Evolutionary conservation across 35 echinoderm and acorn worm genomes (phyloP).

Genomic region (Ophiothrix spiculata): DNA sequence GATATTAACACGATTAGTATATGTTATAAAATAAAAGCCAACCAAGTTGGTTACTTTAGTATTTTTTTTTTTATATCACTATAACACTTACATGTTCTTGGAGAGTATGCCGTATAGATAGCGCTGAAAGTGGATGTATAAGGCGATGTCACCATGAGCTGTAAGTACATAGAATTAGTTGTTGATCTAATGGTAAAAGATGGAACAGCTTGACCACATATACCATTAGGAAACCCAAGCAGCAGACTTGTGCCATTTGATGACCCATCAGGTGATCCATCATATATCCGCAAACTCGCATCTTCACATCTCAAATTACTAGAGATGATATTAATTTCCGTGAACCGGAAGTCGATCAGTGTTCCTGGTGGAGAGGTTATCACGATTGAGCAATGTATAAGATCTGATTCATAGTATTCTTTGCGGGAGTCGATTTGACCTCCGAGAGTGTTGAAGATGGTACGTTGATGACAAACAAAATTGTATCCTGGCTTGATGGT

Average conservation of each 20-base stretch:
- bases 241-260: neutral
- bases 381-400: neutral
- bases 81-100: neutral
- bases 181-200: neutral
- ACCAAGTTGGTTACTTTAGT: too few species aligned
- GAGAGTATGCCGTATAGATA: neutral
- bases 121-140: neutral
- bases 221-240: neutral
- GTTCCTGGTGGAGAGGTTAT: neutral
- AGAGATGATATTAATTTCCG: neutral
- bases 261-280: neutral
- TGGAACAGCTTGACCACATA: neutral
- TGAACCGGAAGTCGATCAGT: neutral
- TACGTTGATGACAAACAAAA: neutral
- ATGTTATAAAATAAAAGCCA: neutral
- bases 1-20: neutral
- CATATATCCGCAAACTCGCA: neutral
- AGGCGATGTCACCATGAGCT: neutral
- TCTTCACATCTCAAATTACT: neutral
- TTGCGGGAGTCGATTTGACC: neutral
- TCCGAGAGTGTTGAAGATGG: neutral
- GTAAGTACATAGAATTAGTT: neutral
- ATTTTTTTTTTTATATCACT: too few species aligned
- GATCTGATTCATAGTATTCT: neutral
- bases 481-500: neutral